Evolutionary conservation across 2,888 invertebrate genomes (phyloP).

Genomic region (Xestia sexstrigata): DNA sequence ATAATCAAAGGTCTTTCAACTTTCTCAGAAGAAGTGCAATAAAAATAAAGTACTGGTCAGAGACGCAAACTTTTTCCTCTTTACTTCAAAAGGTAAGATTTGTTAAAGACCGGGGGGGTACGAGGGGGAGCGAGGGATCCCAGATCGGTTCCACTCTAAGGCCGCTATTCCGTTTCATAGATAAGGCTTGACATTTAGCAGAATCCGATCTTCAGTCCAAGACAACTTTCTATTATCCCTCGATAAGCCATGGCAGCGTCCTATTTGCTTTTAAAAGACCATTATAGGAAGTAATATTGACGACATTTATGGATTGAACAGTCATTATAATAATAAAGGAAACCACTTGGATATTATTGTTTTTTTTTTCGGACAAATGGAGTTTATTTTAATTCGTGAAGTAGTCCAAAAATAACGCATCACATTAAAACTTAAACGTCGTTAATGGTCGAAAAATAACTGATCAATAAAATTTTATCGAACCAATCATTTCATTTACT

Average conservation of each 20-base stretch:
- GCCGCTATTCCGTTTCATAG: constrained; percentile 32
- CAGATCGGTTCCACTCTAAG: constrained; percentile 27
- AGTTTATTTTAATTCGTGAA: not conserved
- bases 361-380: not conserved
- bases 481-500: not conserved
- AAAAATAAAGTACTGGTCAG: constrained; percentile 33
- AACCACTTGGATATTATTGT: not conserved
- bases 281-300: not conserved
- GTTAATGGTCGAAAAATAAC: not conserved
- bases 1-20: constrained; percentile 9
- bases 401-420: not conserved
- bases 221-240: constrained; percentile 15
- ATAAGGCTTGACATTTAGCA: constrained; percentile 57
- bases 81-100: constrained; percentile 20
- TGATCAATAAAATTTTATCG: not conserved
- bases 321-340: constrained; percentile 5
- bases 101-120: constrained; percentile 13
- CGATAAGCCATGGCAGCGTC: constrained; percentile 14
- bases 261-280: constrained; percentile 39
- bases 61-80: constrained; percentile 20
- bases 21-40: constrained; percentile 6
- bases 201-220: constrained; percentile 45
- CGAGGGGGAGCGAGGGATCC: not conserved
- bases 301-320: not conserved
- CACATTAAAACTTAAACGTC: not conserved